Conservation (phyloP, 2,888 invertebrate genomes). For the Petrophora chlorosata region DNA sequence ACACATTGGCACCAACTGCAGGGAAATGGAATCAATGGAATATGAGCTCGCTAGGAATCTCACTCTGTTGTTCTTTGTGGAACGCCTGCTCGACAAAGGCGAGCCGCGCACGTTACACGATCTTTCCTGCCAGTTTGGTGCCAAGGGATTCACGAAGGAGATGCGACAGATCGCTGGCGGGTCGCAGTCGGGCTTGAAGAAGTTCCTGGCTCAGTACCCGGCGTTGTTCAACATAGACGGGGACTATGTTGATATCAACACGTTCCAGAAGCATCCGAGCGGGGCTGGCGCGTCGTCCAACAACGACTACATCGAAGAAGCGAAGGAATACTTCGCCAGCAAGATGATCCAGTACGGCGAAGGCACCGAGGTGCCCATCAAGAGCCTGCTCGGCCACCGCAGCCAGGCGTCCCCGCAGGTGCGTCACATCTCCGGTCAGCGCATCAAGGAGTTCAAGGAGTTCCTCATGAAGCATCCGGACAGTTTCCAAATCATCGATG, state of each 20-base stretch:
- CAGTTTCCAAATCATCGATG: constrained; percentile 93
- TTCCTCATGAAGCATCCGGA: constrained; percentile 93
- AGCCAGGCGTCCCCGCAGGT: constrained; percentile 98
- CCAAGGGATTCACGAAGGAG: constrained; percentile 99
- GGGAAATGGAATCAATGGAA: constrained; percentile 95
- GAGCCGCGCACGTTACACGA: constrained; percentile 98
- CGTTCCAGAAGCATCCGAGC: constrained; percentile 86
- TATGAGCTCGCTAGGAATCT: constrained; percentile 97
- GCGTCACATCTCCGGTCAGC: constrained; percentile 96
- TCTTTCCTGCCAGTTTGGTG: constrained; percentile 99
- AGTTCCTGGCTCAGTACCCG: constrained; percentile 98
- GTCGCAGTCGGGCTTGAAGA: constrained; percentile 97
- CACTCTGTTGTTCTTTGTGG: constrained; percentile 99
- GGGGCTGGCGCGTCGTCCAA: constrained; percentile 86
- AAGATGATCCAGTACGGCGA: constrained; percentile 98
- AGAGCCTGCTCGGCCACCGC: constrained; percentile 97
- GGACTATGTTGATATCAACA: constrained; percentile 94
- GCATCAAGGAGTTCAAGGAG: constrained; percentile 96
- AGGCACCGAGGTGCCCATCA: constrained; percentile 98
- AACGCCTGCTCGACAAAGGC: constrained; percentile 98
- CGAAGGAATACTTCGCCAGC: constrained; percentile 98
- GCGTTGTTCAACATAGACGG: constrained; percentile 97
- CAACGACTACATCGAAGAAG: constrained; percentile 96
- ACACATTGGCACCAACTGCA: constrained; percentile 80
- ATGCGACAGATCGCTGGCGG: constrained; percentile 98